These are phyloP conservation scores for Ostrea edulis DNA, from an alignment of 1,140 invertebrate species.

Conservation along the genomic window DNA sequence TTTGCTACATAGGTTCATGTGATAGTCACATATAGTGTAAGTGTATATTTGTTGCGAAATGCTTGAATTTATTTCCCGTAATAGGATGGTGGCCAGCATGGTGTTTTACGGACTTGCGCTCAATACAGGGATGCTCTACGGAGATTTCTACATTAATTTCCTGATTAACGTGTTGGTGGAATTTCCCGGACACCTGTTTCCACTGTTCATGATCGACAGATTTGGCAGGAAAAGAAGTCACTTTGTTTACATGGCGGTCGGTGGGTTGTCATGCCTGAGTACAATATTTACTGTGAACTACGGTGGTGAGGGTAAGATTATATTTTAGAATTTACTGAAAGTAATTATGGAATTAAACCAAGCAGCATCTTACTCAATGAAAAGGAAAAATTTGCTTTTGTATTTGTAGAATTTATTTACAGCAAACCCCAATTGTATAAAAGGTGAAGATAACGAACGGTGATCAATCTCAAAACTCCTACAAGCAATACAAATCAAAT, in stretches of 20 bases:
- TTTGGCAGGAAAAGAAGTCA: constrained; percentile 64
- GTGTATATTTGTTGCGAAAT: too few species aligned
- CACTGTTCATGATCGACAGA: constrained; percentile 76
- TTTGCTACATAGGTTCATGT: too few species aligned
- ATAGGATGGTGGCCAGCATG: constrained; percentile 85
- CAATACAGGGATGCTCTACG: constrained; percentile 60
- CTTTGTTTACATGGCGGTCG: constrained; percentile 62
- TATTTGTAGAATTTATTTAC: not conserved
- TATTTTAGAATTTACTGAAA: not conserved
- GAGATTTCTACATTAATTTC: constrained; percentile 72
- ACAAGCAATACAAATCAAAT: too few species aligned
- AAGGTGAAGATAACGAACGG: too few species aligned
- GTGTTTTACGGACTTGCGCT: constrained; percentile 84
- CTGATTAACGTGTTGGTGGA: constrained; percentile 84
- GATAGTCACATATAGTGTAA: too few species aligned
- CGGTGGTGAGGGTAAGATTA: constrained; percentile 28
- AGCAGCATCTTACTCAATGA: not conserved
- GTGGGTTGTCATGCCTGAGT: constrained; percentile 62
- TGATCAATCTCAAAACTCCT: too few species aligned
- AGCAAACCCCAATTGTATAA: too few species aligned
- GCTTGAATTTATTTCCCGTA: too few species aligned
- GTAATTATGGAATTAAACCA: too few species aligned
- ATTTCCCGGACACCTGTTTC: constrained; percentile 86
- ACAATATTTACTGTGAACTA: constrained; percentile 62
- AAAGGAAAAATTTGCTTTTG: not conserved